A percentile compares a stretch with the other conserved stretches of the same genome.
These are phyloP conservation scores for Heterodera schachtii DNA, from an alignment of 1,140 invertebrate species.

Conservation along the genomic window DNA sequence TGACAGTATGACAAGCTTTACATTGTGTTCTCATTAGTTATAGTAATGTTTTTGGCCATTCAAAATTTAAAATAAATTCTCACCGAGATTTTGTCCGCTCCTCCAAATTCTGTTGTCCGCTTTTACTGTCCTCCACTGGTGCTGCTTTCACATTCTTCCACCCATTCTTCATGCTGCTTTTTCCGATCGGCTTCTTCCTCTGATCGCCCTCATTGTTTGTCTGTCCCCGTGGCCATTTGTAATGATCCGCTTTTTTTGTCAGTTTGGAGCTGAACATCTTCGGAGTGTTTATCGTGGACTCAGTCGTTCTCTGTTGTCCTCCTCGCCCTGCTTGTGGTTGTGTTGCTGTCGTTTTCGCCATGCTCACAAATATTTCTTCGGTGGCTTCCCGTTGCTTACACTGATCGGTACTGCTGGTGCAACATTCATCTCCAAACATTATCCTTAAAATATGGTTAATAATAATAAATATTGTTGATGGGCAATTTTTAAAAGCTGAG, in stretches of 20 bases:
- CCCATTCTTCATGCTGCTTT: no score
- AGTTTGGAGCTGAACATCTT: constrained; percentile 24
- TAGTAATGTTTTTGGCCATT: neutral
- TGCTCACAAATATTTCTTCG: neutral
- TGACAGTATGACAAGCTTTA: no score
- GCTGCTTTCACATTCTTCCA: no score
- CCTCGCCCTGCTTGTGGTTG: neutral
- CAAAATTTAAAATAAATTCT: neutral
- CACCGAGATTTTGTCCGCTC: no score
- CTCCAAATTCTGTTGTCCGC: no score
- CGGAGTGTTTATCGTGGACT: neutral
- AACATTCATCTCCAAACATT: constrained; percentile 1
- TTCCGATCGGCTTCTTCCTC: neutral
- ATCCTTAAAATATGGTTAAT: neutral
- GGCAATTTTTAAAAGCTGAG: neutral
- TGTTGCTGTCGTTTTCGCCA: neutral
- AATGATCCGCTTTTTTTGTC: constrained; percentile 6
- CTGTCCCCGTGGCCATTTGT: neutral
- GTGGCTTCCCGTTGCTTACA: neutral
- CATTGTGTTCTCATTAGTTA: no score
- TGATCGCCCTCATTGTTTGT: neutral
- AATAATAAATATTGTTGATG: neutral
- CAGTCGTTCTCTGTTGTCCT: neutral
- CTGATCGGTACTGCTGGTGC: neutral
- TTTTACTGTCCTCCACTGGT: no score